phyloP scores from a whole-genome alignment of 2,797 vertebrate genomes.

The Chaunax sp. region DNA sequence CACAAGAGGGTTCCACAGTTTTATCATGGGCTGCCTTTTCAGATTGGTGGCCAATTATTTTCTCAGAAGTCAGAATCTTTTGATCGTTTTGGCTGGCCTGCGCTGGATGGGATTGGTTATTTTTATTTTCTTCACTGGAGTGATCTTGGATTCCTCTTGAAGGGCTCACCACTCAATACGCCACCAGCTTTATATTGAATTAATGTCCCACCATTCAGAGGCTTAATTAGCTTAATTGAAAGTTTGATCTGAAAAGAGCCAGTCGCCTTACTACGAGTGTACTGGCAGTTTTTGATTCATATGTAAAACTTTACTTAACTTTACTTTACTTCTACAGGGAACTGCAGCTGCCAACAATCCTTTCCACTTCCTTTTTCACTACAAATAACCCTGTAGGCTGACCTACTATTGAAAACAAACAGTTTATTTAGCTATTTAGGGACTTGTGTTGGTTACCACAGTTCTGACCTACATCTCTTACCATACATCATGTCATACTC shows the following conservation, averaged over 20 bases:
- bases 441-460: slow-evolving; percentile 5
- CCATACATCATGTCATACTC: slow-evolving; percentile 2
- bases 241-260: slow-evolving; percentile 3
- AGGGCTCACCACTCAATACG: slow-evolving; percentile 7
- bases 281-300: slow-evolving; percentile 28
- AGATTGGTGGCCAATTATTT: slow-evolving; percentile 56
- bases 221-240: slow-evolving; percentile 18
- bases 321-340: slow-evolving; percentile 31
- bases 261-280: background rate
- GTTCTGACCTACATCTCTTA: slow-evolving; percentile 21
- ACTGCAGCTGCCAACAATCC: slow-evolving; percentile 15
- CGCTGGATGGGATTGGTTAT: slow-evolving; percentile 11
- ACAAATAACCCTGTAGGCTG: slow-evolving; percentile 28
- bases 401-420: slow-evolving; percentile 29
- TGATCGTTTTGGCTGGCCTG: slow-evolving; percentile 35
- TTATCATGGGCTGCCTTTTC: slow-evolving; percentile 35
- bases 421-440: slow-evolving; percentile 35
- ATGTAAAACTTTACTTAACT: slow-evolving; percentile 33
- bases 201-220: background rate
- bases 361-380: slow-evolving; percentile 28
- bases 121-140: slow-evolving; percentile 10
- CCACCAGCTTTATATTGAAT: slow-evolving; percentile 6
- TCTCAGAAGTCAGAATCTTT: slow-evolving; percentile 28
- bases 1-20: slow-evolving; percentile 37
- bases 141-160: slow-evolving; percentile 18